Evolutionary conservation across 2,888 invertebrate genomes (phyloP).

Genomic region (Erebia palarica): DNA sequence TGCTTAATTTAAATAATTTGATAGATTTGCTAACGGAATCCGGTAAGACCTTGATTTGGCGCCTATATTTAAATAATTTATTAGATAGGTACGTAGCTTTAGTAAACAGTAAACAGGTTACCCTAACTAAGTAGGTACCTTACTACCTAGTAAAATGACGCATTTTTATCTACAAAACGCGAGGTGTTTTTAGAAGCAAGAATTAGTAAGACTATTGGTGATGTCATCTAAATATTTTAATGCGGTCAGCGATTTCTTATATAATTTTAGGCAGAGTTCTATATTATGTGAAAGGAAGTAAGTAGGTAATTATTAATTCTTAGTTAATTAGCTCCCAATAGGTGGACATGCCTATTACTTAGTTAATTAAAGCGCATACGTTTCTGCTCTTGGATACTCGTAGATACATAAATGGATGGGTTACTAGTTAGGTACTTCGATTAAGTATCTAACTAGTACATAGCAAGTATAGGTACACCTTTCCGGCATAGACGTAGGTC

Average conservation of each 20-base stretch:
- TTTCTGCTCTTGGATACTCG: too few relatives aligned
- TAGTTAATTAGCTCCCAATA: too few relatives aligned
- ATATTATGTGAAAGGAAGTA: too few relatives aligned
- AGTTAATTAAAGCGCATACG: too few relatives aligned
- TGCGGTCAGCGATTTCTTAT: slow-evolving; percentile 18
- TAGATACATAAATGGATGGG: too few relatives aligned
- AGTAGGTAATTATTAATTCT: neutral
- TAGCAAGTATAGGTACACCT: too few relatives aligned
- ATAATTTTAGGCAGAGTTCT: slow-evolving; percentile 18
- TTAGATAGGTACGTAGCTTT: neutral
- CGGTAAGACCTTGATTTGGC: slow-evolving; percentile 38
- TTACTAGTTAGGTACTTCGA: too few relatives aligned
- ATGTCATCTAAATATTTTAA: slow-evolving; percentile 36
- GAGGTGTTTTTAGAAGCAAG: slow-evolving; percentile 15
- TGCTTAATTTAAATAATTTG: slow-evolving; percentile 29
- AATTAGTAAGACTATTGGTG: slow-evolving; percentile 14
- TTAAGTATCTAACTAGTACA: too few relatives aligned
- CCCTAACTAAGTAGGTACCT: too few relatives aligned
- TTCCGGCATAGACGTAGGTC: too few relatives aligned
- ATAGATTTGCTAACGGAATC: slow-evolving; percentile 25
- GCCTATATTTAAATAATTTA: slow-evolving; percentile 33
- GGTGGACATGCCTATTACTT: too few relatives aligned
- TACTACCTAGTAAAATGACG: neutral
- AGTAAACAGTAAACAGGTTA: neutral
- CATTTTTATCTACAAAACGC: slow-evolving; percentile 11